Evolutionary conservation across 35 echinoderm and acorn worm genomes (phyloP).

Genomic region (Ptychodera flava): DNA sequence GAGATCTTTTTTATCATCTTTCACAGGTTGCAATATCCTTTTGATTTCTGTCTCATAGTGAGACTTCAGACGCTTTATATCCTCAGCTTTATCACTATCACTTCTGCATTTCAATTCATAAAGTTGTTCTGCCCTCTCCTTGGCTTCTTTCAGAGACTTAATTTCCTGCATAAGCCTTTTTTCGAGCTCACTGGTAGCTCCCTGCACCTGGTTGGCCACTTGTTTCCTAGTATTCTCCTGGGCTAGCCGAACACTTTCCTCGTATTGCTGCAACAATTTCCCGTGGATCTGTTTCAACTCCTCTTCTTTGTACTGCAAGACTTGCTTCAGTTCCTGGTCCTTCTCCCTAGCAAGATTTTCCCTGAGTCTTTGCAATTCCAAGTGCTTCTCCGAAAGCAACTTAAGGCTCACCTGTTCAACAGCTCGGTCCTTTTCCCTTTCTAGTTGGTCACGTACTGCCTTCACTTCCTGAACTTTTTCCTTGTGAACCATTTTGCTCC

Average conservation of each 20-base stretch:
- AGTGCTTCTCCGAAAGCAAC: neutral
- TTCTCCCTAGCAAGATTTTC: neutral
- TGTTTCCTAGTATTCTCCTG: neutral
- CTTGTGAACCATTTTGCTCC: neutral
- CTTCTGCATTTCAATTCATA: neutral
- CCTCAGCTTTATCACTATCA: neutral
- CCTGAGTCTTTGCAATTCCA: neutral
- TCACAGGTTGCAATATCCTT: neutral
- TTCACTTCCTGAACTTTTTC: neutral
- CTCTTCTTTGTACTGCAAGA: neutral
- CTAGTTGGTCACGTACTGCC: neutral
- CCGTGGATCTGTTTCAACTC: neutral
- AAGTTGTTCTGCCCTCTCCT: neutral
- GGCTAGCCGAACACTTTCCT: neutral
- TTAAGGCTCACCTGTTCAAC: neutral
- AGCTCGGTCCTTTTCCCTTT: neutral
- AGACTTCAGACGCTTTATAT: neutral
- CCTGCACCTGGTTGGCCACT: neutral
- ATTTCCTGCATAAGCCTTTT: neutral
- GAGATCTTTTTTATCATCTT: neutral
- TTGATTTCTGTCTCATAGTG: neutral
- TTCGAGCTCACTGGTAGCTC: neutral
- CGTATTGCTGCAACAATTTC: neutral
- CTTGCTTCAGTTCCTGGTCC: neutral
- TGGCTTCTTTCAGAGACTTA: neutral